Evolutionary conservation across 2,797 vertebrate species (phyloP).

Genomic region (Knipowitschia caucasica): DNA sequence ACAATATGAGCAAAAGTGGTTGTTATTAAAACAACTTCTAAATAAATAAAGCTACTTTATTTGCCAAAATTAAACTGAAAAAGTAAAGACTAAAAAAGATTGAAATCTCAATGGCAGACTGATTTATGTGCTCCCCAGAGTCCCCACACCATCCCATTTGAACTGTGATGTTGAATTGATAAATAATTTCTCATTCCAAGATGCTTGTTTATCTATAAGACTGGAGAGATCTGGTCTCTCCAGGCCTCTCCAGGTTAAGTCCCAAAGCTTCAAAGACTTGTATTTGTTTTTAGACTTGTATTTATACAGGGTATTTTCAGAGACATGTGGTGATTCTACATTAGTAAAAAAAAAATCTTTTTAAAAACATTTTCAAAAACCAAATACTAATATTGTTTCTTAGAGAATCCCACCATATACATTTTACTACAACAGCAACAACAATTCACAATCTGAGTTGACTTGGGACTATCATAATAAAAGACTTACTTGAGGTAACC

Average conservation of each 20-base stretch:
- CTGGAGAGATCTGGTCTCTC: not conserved
- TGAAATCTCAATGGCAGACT: conserved; percentile 57
- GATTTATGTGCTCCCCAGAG: conserved; percentile 27
- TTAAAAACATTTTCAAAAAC: not conserved
- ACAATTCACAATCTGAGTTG: conserved; percentile 34
- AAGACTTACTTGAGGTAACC: too few relatives aligned
- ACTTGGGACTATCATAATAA: conserved; percentile 50
- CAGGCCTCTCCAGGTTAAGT: too few relatives aligned
- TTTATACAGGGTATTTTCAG: not conserved
- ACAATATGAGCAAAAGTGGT: conserved; percentile 18
- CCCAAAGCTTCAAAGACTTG: too few relatives aligned
- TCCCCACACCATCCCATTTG: conserved; percentile 2
- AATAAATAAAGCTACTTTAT: conserved; percentile 3
- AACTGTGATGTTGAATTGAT: not conserved
- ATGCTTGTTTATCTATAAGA: not conserved
- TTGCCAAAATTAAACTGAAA: too few relatives aligned
- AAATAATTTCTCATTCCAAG: not conserved
- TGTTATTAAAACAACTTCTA: conserved; percentile 17
- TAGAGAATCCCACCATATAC: not conserved
- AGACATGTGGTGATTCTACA: not conserved
- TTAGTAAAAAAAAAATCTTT: not conserved
- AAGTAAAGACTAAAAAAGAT: conserved; percentile 26
- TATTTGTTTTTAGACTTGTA: too few relatives aligned
- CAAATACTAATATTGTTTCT: not conserved
- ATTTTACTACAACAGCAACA: conserved; percentile 13